Percentiles rank a stretch among this genome's conserved stretches.
Evolutionary conservation across 2,888 invertebrate genomes (phyloP).

Genomic region (Stenurella melanura): DNA sequence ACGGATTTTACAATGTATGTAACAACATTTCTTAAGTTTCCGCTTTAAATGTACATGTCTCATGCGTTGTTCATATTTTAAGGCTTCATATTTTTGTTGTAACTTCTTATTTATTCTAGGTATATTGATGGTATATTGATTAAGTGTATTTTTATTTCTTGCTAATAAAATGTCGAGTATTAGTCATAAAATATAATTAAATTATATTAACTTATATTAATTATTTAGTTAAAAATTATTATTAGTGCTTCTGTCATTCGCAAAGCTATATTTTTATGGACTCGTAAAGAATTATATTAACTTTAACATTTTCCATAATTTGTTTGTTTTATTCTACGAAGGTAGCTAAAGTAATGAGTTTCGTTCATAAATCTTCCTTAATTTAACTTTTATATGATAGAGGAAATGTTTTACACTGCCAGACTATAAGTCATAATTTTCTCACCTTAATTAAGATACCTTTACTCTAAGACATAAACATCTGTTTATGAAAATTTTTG

Average conservation of each 20-base stretch:
- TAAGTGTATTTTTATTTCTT: too few species aligned
- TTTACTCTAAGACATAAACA: slow-evolving; percentile 32
- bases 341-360: slow-evolving; percentile 20
- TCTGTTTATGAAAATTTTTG: slow-evolving; percentile 20
- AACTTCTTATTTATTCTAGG: too few species aligned
- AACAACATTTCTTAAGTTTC: too few species aligned
- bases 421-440: slow-evolving; percentile 33
- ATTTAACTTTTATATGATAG: slow-evolving; percentile 31
- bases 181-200: too few species aligned
- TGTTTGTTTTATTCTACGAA: slow-evolving; percentile 24
- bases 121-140: too few species aligned
- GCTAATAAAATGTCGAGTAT: too few species aligned
- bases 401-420: slow-evolving; percentile 21
- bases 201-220: too few species aligned
- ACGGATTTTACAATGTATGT: too few species aligned
- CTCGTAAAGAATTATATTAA: background rate
- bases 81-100: too few species aligned
- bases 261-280: background rate
- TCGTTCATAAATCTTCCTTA: slow-evolving; percentile 30
- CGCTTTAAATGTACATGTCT: too few species aligned
- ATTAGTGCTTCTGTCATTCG: background rate
- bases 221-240: too few species aligned
- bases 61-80: too few species aligned
- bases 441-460: slow-evolving; percentile 24
- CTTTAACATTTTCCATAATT: background rate